Evolutionary conservation across 2,888 invertebrate species (phyloP).

Genomic region (Erebia aethiops): DNA sequence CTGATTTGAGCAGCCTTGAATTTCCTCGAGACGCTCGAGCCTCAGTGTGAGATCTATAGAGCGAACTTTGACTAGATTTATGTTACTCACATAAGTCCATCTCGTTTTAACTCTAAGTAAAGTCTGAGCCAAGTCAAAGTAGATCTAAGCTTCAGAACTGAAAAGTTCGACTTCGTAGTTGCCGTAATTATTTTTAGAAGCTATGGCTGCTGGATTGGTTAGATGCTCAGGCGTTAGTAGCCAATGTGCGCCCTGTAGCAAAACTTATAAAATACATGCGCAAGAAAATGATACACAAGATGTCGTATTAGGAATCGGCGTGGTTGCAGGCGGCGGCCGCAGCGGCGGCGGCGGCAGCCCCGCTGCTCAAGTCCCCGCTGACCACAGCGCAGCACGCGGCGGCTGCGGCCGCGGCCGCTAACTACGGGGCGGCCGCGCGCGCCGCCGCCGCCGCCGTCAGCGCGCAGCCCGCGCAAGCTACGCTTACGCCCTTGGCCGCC

Average conservation of each 20-base stretch:
- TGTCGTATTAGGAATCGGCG: slow-evolving; percentile 36
- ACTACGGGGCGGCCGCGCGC: slow-evolving; percentile 92
- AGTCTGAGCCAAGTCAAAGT: too few species aligned
- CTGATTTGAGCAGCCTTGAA: too few species aligned
- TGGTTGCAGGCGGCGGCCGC: slow-evolving; percentile 83
- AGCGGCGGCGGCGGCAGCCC: slow-evolving; percentile 89
- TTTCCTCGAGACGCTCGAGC: too few species aligned
- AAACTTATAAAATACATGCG: background rate
- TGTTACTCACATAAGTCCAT: too few species aligned
- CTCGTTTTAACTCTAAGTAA: too few species aligned
- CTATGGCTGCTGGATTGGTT: too few species aligned
- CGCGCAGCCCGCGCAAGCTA: slow-evolving; percentile 85
- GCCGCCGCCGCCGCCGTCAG: slow-evolving; percentile 89
- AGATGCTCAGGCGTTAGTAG: too few species aligned
- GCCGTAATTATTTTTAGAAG: too few species aligned
- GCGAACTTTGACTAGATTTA: too few species aligned
- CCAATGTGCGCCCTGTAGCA: background rate
- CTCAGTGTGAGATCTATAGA: too few species aligned
- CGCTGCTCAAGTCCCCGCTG: slow-evolving; percentile 92
- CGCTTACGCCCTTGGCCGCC: slow-evolving; percentile 68
- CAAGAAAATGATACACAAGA: slow-evolving; percentile 5
- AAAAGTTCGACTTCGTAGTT: too few species aligned
- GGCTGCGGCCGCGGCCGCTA: slow-evolving; percentile 93
- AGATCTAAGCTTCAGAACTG: too few species aligned
- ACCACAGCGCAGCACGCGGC: slow-evolving; percentile 93